Evolutionary conservation across 2,888 invertebrate species (phyloP), one percentile per base, ranked within the genome.

Genomic region (Drosophila austrosaltans): DNA sequence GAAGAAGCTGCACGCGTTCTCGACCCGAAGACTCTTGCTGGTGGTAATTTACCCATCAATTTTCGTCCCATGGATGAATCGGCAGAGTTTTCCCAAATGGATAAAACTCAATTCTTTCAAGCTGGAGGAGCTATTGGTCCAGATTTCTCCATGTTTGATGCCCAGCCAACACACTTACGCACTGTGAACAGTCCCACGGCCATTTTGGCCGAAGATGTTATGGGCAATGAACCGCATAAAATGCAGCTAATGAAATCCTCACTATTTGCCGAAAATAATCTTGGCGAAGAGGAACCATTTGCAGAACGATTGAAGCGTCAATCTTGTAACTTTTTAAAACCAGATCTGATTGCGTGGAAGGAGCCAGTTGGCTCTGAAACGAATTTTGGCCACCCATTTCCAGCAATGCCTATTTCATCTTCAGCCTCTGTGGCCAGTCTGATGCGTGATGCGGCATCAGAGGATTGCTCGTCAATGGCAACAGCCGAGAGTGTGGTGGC

Each of bases 231-330:
- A 76, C 93, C 95, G 16, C 95, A 96, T 78, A 95, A 94, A 81
- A 93, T 97, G 36, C 97, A 97, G 85, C 92, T 96, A 0, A 97
- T 97, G 97, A 97, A 97, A 91, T 96, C 96, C 0, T 96, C 96
- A 0, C 94, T 97, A 61, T 97, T 93, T 61, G 74, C 86, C 10
- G 91, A 90, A 0, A 91, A 92, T 57, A 39, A 65, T 32, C 91
- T 86, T 53, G 77, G 81, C 54, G 92, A 92, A 40, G 82, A 88
- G 7, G 89, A 89, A 25, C 40, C 44, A n/a, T 22, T 30, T 6
- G 32, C 12, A 10, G 42, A 42, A 4, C 58, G 58, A 1, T 28
- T 42, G 4, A 62, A 25, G n/a, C 75, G 76, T 10, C 69, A 72
- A 3, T 67, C 72, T 3, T 69, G 72, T 0, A 84, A 81, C 42